Percentiles rank a stretch among this genome's conserved stretches.
Evolutionary conservation across 1,140 invertebrate genomes (phyloP).

Genomic region (Hyles vespertilio): DNA sequence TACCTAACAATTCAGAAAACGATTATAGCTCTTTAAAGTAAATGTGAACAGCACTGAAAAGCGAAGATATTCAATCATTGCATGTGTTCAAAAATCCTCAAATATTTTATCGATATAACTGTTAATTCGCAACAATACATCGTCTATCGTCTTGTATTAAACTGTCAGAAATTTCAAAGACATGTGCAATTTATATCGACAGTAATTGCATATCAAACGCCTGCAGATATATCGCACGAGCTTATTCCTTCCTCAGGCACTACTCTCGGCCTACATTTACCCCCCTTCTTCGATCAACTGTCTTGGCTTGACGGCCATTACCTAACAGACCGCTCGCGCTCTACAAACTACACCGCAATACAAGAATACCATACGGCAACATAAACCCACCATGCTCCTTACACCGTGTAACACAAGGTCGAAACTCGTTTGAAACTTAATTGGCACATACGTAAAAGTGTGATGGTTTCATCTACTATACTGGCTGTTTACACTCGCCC

Average conservation of each 20-base stretch:
- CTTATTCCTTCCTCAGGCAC: constrained; percentile 37
- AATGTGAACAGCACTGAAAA: too few species aligned
- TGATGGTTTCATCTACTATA: constrained; percentile 45
- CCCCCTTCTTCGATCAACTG: constrained; percentile 63
- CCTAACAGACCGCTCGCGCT: constrained; percentile 54
- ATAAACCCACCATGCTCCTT: background rate
- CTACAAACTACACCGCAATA: constrained; percentile 53
- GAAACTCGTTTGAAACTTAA: constrained; percentile 15
- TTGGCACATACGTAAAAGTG: constrained; percentile 33
- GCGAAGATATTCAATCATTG: too few species aligned
- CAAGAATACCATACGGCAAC: constrained; percentile 14
- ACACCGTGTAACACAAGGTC: background rate
- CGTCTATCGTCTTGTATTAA: too few species aligned
- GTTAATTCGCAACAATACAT: too few species aligned
- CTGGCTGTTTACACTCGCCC: constrained; percentile 60
- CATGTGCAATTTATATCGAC: too few species aligned
- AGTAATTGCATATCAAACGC: too few species aligned
- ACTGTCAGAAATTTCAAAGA: constrained; percentile 13
- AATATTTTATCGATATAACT: too few species aligned
- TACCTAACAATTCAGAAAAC: too few species aligned
- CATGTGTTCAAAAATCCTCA: too few species aligned
- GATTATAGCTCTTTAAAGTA: too few species aligned
- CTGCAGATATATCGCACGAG: background rate
- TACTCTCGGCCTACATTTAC: constrained; percentile 61
- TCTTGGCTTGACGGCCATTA: constrained; percentile 59